Evolutionary conservation across 2,113 vertebrate genomes (phyloP), one percentile per base, ranked within the genome.

Genomic region (Aptenodytes patagonicus): DNA sequence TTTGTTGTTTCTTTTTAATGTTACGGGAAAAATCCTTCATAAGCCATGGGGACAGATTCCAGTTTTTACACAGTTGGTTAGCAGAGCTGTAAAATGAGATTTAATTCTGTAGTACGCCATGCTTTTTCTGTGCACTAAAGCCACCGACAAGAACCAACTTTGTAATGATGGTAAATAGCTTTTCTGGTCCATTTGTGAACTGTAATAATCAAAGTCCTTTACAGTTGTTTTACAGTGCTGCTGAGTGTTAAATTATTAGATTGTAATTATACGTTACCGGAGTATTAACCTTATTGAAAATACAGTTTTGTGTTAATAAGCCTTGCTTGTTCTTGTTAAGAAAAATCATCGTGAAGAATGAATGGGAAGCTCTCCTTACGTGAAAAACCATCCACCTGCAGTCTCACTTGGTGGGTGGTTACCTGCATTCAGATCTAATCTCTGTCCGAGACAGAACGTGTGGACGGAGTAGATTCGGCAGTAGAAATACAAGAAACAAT

Each of bases 21-120:
- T 93, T 96, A 64, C 32, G 89, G 95, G 95, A 81, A 91, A 97
- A 97, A 97, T 95, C 71, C 90, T 96, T 95, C 52, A 72, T 58
- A 70, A 97, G 76, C 98, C 97, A 62, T 65, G 92, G 98, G 98
- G 97, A 98, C 95, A 97, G 94, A 98, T 98, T 97, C 93, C 49
- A 25, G 81, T 93, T 97, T 97, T 98, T 95, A 97, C 95, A 91
- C 93, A 92, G 96, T 97, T 97, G 97, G 96, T 96, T 98, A 93
- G 96, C 38, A 93, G 94, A 97, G 97, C 97, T 97, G 92, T 96
- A 96, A 98, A 98, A 98, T 95, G 95, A 97, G 97, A 98, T 97
- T 95, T 95, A 89, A 64, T 94, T 94, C 92, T 79, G 76, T 68
- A 60, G 90, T 18, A 29, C 61, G 86, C 79, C 62, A 73, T 62